Evolutionary conservation across 2,888 invertebrate genomes (phyloP).

Genomic region (Folsomia manolachei): DNA sequence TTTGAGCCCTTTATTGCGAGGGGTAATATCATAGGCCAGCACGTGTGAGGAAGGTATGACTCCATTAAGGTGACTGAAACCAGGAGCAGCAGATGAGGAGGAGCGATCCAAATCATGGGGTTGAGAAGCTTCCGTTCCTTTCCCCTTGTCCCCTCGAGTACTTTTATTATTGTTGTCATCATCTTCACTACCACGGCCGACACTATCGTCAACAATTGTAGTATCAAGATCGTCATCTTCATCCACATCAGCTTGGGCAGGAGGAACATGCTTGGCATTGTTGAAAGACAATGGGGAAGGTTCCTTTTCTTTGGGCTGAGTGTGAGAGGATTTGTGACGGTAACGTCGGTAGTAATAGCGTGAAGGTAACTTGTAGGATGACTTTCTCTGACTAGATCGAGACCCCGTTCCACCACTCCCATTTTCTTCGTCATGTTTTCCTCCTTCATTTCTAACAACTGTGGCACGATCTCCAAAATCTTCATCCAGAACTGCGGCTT

Average conservation of each 20-base stretch:
- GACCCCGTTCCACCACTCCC: conserved; percentile 17
- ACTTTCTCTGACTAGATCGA: conserved; percentile 34
- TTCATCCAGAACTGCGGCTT: conserved; percentile 34
- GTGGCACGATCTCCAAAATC: conserved; percentile 22
- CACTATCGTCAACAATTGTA: conserved; percentile 21
- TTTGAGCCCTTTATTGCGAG: conserved; percentile 41
- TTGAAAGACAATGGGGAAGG: conserved; percentile 85
- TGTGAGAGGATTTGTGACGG: conserved; percentile 47
- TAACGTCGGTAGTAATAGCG: conserved; percentile 49
- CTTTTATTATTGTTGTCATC: conserved; percentile 47
- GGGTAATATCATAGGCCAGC: conserved; percentile 46
- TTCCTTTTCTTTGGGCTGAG: conserved; percentile 64
- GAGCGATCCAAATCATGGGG: conserved; percentile 5
- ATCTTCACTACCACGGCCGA: conserved; percentile 29
- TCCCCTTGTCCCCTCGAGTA: neutral
- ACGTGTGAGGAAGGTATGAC: conserved; percentile 43
- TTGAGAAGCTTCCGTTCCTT: too few species aligned
- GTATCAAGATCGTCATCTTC: too few species aligned
- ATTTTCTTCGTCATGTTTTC: neutral
- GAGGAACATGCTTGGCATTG: conserved; percentile 14
- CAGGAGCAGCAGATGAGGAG: neutral
- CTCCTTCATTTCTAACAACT: neutral
- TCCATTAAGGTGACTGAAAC: conserved; percentile 17
- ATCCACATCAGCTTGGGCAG: conserved; percentile 21
- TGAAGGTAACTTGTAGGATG: conserved; percentile 47